phyloP scores from a whole-genome alignment of 2,797 vertebrate genomes.

The Megaceryle alcyon region DNA sequence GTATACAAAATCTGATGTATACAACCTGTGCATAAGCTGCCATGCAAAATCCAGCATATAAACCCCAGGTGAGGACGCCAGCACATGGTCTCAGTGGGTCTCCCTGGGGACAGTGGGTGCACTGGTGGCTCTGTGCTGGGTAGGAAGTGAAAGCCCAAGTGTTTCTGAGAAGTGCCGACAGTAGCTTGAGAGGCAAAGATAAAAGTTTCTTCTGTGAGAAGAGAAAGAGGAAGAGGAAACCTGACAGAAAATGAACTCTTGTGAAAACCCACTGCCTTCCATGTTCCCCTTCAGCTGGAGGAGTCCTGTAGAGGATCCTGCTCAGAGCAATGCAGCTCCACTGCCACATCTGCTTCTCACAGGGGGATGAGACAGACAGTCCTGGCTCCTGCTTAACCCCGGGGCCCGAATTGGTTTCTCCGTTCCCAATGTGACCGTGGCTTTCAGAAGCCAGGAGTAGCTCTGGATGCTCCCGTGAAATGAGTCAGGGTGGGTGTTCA shows the following conservation, averaged over 20 bases:
- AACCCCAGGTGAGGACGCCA: neutral
- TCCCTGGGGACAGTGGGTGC: neutral
- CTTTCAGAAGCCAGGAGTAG: neutral
- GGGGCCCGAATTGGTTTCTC: too few relatives aligned
- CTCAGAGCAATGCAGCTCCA: neutral
- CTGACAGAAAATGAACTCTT: neutral
- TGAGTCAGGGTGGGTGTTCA: fast-evolving
- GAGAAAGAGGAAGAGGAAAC: neutral
- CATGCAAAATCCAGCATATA: neutral
- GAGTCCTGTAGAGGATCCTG: neutral
- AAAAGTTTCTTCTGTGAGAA: neutral
- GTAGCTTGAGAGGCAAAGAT: neutral
- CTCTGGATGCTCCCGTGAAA: neutral
- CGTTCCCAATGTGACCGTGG: neutral
- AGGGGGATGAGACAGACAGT: neutral
- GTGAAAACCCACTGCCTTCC: neutral
- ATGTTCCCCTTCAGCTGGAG: neutral
- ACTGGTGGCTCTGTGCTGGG: fast-evolving
- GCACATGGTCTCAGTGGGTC: fast-evolving
- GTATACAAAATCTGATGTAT: neutral
- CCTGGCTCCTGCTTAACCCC: neutral
- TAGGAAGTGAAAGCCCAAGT: neutral
- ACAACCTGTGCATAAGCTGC: neutral
- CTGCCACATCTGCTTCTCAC: neutral
- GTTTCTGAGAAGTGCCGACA: neutral